Percentiles rank a stretch among this genome's conserved stretches.
These are phyloP conservation scores for Canis aureus DNA, from an alignment of 2,113 vertebrate genomes.

Conservation along the genomic window DNA sequence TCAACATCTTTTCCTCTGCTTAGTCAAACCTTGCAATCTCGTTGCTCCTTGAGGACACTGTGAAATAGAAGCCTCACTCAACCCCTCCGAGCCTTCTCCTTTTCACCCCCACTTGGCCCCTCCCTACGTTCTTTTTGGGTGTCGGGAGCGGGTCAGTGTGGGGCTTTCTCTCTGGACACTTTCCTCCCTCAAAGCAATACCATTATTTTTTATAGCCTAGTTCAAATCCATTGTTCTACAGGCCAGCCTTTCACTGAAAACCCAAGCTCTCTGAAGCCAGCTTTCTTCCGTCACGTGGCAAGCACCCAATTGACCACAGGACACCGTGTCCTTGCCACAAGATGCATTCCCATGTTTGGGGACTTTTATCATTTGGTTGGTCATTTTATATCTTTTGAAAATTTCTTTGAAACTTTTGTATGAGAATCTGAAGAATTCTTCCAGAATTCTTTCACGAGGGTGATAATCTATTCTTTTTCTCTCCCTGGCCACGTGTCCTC, in stretches of 20 bases:
- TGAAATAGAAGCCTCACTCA: background rate
- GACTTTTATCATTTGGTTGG: background rate
- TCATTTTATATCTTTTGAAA: background rate
- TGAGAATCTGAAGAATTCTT: background rate
- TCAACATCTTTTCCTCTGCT: background rate
- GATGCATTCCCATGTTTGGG: background rate
- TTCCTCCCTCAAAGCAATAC: background rate
- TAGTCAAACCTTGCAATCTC: background rate
- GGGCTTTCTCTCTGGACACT: background rate
- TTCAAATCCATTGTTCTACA: background rate
- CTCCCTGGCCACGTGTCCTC: background rate
- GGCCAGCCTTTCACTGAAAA: background rate
- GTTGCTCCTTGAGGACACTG: background rate
- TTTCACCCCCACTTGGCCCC: fast-evolving
- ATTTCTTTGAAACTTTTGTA: background rate
- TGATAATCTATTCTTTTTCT: background rate
- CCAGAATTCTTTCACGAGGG: background rate
- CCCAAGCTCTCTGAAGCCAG: background rate
- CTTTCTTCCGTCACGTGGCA: background rate
- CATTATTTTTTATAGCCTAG: background rate
- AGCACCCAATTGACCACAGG: background rate
- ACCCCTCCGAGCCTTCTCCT: fast-evolving
- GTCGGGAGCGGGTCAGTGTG: background rate
- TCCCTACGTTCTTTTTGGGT: background rate
- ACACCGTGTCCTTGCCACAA: background rate